Evolutionary conservation across 2,888 invertebrate species (phyloP).

Genomic region (Zygaena filipendulae): DNA sequence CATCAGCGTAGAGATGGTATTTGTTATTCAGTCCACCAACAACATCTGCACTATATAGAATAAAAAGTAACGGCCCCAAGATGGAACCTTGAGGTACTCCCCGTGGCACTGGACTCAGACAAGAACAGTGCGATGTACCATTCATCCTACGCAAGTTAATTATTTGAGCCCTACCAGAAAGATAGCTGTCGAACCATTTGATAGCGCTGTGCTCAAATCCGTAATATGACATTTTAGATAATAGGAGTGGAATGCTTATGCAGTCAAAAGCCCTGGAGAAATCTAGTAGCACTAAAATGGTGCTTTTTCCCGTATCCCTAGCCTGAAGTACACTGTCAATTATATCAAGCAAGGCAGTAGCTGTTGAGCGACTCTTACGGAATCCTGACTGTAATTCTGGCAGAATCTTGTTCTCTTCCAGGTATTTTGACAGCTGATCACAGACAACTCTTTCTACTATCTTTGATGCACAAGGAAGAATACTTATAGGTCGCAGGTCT

Average conservation of each 20-base stretch:
- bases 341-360: not conserved
- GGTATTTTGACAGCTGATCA: not conserved
- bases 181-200: not conserved
- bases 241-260: not conserved
- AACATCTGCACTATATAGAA: too few relatives aligned
- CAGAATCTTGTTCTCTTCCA: constrained; percentile 1
- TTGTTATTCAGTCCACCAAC: too few relatives aligned
- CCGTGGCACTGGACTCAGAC: not conserved
- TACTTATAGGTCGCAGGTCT: not conserved
- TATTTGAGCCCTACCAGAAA: not conserved
- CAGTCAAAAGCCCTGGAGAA: constrained; percentile 2
- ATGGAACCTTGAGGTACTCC: too few relatives aligned
- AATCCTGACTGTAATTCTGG: constrained; percentile 2
- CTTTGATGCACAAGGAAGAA: constrained; percentile 2
- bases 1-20: too few relatives aligned
- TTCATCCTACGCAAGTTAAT: not conserved
- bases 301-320: not conserved
- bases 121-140: too few relatives aligned
- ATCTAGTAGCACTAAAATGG: not conserved
- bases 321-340: not conserved
- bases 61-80: too few relatives aligned
- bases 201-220: not conserved
- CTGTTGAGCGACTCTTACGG: not conserved
- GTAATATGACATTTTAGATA: constrained; percentile 1
- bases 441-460: constrained; percentile 1